A percentile compares a stretch with the other conserved stretches of the same genome.
Evolutionary conservation across 2,113 vertebrate species (phyloP).

Genomic region (Coptodon rendalli): DNA sequence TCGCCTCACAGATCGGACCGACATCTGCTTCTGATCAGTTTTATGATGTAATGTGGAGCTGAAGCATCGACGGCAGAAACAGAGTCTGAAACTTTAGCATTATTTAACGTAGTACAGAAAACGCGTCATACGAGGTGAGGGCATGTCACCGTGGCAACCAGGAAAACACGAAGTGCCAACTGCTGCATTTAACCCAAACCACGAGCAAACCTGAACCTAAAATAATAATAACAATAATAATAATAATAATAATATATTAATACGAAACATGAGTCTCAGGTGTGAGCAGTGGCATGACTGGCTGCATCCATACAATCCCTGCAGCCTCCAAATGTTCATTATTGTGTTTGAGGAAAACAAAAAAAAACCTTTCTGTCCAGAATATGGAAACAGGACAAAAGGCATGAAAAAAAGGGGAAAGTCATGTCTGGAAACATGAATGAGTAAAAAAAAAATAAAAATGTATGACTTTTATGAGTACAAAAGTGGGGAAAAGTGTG

Average conservation of each 20-base stretch:
- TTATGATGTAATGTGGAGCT: background rate
- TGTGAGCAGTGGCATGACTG: background rate
- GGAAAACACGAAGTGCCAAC: background rate
- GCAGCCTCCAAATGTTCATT: background rate
- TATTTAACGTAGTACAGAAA: background rate
- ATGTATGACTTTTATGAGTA: background rate
- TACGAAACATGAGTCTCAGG: background rate
- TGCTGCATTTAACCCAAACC: background rate
- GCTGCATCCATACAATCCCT: background rate
- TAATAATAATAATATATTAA: background rate
- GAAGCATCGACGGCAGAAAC: background rate
- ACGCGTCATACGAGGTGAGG: background rate
- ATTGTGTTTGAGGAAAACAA: background rate
- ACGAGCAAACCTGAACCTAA: background rate
- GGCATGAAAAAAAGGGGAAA: background rate
- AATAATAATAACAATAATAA: background rate
- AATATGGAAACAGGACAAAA: background rate
- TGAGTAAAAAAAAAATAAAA: background rate
- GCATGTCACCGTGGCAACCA: background rate
- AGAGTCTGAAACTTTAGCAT: background rate
- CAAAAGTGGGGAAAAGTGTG: background rate
- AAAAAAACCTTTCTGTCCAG: background rate
- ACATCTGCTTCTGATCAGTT: background rate
- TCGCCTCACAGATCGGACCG: background rate
- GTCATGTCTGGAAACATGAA: background rate